Percentiles rank a stretch among this genome's conserved stretches.
Evolutionary conservation across 2,888 invertebrate species (phyloP).

Genomic region (Odontocolon sp.): DNA sequence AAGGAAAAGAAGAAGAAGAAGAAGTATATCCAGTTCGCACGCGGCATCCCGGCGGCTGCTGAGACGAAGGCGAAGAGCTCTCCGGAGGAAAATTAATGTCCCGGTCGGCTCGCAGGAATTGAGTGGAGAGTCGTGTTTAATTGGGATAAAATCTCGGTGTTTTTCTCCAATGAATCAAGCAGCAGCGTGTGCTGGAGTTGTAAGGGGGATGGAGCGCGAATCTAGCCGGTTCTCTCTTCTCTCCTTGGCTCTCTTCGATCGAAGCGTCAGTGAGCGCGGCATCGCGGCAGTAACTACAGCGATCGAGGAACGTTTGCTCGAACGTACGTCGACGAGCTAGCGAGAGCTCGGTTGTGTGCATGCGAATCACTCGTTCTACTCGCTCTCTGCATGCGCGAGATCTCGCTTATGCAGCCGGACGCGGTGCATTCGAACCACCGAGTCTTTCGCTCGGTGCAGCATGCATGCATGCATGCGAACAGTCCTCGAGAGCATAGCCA

Average conservation of each 20-base stretch:
- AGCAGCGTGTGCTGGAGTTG: conserved; percentile 20
- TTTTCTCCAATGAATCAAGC: conserved; percentile 75
- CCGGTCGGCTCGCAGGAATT: conserved; percentile 68
- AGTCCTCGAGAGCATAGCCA: no score
- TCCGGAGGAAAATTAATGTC: conserved; percentile 70
- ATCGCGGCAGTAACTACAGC: conserved; percentile 18
- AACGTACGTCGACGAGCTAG: background rate
- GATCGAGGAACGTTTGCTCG: conserved; percentile 25
- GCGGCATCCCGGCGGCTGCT: conserved; percentile 41
- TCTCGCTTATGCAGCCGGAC: conserved; percentile 33
- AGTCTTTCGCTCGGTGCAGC: background rate
- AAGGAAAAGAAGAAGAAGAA: conserved; percentile 43
- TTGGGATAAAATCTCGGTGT: conserved; percentile 73
- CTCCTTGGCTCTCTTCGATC: no score
- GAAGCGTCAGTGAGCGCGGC: conserved; percentile 40
- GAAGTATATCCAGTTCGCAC: conserved; percentile 54
- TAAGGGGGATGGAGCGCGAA: conserved; percentile 19
- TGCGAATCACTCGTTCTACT: conserved; percentile 27
- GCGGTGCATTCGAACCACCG: background rate
- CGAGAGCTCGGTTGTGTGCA: conserved; percentile 41
- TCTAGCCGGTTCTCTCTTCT: conserved; percentile 46
- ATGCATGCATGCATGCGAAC: no score
- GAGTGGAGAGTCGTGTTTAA: conserved; percentile 75
- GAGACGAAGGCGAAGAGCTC: conserved; percentile 43
- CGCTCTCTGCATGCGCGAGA: background rate